Evolutionary conservation across 2,113 vertebrate species (phyloP), one percentile per base, ranked within the genome.

Genomic region (Mastomys natalensis): DNA sequence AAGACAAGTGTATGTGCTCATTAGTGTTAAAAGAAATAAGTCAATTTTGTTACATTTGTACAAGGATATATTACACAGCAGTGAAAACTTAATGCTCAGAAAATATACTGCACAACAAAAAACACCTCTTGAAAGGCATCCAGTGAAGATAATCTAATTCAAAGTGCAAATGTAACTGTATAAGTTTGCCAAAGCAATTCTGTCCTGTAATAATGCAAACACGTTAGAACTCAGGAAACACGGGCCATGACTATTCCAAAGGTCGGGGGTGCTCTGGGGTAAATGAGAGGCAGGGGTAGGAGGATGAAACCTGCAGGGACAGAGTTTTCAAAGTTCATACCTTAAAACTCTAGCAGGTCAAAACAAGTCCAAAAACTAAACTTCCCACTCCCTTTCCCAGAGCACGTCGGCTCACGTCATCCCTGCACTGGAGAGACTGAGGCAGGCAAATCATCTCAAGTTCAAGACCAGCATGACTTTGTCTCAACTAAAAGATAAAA

Each of bases 341-440:
- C 51, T 93, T 74, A 82, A 87, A 82, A 53, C 88, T 93, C 93
- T 68, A 91, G 58, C 81, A 22, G 2, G 17, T 86, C 72, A 62
- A 90, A 81, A 72, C 29, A 40, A 87, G 6, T 60, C 73, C 45
- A 81, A 70, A 89, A 94, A 84, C 29, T 68, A 70, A 91, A 37
- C n/a, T 31, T 73, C 40, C 45, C 40, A 68, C 15, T 16, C 68
- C 48, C 60, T n/a, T 90, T 95, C 37, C 74, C 43, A 84, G 90
- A 91, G 29, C 19, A 12, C n/a, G 31, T 34, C 3, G 4, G 37
- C 51, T 89, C 13, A 43, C 7, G 2, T 26, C 2, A 70, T 24
- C 66, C 85, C 21, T 7, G 34, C 12, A 16, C 64, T 15, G 22
- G 3, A 17, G 19, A 87, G 34, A 17, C 53, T 45, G 6, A 74